These are phyloP conservation scores for Urocitellus parryii DNA, from an alignment of 2,113 vertebrate species.

Conservation along the genomic window DNA sequence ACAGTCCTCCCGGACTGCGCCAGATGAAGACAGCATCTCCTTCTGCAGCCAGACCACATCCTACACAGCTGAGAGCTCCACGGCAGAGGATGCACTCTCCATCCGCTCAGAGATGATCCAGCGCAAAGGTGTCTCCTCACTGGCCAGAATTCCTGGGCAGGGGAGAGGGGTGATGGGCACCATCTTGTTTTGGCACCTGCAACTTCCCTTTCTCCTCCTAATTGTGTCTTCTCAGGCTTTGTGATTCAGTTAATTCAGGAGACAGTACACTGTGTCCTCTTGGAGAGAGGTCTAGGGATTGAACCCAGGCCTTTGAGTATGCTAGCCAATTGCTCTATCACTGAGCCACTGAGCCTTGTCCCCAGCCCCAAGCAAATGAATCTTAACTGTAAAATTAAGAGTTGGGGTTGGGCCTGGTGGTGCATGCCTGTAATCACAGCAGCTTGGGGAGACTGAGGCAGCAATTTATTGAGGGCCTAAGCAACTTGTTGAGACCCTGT, in stretches of 20 bases:
- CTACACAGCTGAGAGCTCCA: conserved; percentile 83
- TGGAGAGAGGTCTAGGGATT: not conserved
- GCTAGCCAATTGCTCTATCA: too few relatives aligned
- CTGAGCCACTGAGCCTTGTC: too few relatives aligned
- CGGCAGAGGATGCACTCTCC: conserved; percentile 88
- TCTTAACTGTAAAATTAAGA: not conserved
- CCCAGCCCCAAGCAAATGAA: too few relatives aligned
- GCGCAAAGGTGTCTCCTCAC: conserved; percentile 85
- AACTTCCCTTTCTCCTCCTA: not conserved
- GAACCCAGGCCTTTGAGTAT: too few relatives aligned
- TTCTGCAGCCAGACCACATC: conserved; percentile 88
- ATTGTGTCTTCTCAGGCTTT: not conserved
- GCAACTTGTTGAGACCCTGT: too few relatives aligned
- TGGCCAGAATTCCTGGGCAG: accelerated
- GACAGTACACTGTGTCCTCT: not conserved
- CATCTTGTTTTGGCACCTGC: not conserved
- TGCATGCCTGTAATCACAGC: too few relatives aligned
- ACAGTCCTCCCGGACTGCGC: conserved; percentile 89
- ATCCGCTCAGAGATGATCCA: conserved; percentile 91
- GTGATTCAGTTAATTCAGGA: conserved; percentile 41
- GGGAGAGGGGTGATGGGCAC: not conserved
- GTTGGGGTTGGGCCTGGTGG: not conserved
- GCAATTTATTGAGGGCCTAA: too few relatives aligned
- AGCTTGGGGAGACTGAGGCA: too few relatives aligned
- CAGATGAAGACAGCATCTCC: conserved; percentile 86